These are phyloP conservation scores for Goniozus legneri DNA, from an alignment of 1,140 invertebrate species.

Conservation along the genomic window DNA sequence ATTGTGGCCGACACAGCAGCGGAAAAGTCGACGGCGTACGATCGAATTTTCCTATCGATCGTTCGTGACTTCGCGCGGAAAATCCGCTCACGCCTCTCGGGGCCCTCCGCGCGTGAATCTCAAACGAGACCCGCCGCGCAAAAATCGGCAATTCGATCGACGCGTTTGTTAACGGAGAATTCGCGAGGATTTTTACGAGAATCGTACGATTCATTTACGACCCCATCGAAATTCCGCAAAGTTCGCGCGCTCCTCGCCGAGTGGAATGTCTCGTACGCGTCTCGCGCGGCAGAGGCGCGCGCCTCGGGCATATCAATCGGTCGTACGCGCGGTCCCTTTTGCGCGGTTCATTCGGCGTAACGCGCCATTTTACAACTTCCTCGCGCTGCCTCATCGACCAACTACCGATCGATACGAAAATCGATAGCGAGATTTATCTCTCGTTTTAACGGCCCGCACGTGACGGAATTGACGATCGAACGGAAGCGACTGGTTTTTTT, in stretches of 20 bases:
- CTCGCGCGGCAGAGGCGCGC: too few species aligned
- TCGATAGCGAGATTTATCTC: conserved; percentile 13
- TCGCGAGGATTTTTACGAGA: too few species aligned
- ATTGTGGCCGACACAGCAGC: too few species aligned
- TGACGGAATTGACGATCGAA: conserved; percentile 10
- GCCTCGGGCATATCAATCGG: conserved; percentile 23
- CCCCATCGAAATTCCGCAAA: too few species aligned
- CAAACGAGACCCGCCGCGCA: too few species aligned
- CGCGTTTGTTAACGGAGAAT: too few species aligned
- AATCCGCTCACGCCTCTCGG: too few species aligned
- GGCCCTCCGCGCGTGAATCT: too few species aligned
- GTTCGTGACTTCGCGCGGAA: too few species aligned
- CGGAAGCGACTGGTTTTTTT: background rate
- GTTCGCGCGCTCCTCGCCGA: too few species aligned
- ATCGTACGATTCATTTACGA: too few species aligned
- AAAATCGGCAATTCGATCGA: too few species aligned
- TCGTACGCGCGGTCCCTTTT: conserved; percentile 4
- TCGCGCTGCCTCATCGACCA: conserved; percentile 16
- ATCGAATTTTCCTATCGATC: conserved; percentile 19
- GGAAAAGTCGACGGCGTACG: conserved; percentile 12
- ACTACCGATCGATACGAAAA: background rate
- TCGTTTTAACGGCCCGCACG: conserved; percentile 2
- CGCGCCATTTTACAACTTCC: conserved; percentile 47
- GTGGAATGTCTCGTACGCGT: conserved; percentile 18
- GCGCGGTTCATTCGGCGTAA: conserved; percentile 10